Evolutionary conservation across 2,888 invertebrate genomes (phyloP), one percentile per base, ranked within the genome.

Genomic region (Phengaris arion): DNA sequence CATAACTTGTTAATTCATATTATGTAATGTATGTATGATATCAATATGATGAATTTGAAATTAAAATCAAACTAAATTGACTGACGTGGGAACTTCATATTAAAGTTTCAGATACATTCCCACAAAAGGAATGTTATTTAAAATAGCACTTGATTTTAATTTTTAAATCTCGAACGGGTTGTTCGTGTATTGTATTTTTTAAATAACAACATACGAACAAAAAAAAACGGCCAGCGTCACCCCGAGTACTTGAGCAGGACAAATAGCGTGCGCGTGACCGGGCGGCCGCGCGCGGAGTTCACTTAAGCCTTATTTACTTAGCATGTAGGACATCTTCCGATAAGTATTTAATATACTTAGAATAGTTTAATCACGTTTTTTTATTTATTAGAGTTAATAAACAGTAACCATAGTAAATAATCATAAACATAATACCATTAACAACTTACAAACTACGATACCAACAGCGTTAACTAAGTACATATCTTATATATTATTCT

Each of bases 201-300:
- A 85, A 84, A 83, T 84, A 81, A 86, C 88, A 91, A 89, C 90
- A 90, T 88, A 89, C 88, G 82, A 77, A 79, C 78, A 80, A 81
- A 83, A 22, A 22, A 22, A 81, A 79, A 85, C 77, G 74, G 35
- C 74, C 74, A 72, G 74, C 70, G 75, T 74, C 52, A 52, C 51
- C 68, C 77, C 84, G 84, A 85, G 82, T 85, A 87, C 89, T 91
- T 86, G 85, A 87, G 84, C 82, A 83, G 81, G 85, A 85, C 85
- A 87, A 87, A 89, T 85, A 87, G 85, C 80, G 82, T 81, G 84
- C 87, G 88, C 90, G 91, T 87, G 92, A 84, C 87, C 85, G 80
- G 79, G 80, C 80, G 83, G 80, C 83, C 83, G 83, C 83, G 80
- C 77, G 78, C 77, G 77, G 79, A 79, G 81, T 81, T 80, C 82